A percentile compares a stretch with the other conserved stretches of the same genome.
Evolutionary conservation across 2,113 vertebrate genomes (phyloP).

Genomic region (Phylloscopus whistleri): DNA sequence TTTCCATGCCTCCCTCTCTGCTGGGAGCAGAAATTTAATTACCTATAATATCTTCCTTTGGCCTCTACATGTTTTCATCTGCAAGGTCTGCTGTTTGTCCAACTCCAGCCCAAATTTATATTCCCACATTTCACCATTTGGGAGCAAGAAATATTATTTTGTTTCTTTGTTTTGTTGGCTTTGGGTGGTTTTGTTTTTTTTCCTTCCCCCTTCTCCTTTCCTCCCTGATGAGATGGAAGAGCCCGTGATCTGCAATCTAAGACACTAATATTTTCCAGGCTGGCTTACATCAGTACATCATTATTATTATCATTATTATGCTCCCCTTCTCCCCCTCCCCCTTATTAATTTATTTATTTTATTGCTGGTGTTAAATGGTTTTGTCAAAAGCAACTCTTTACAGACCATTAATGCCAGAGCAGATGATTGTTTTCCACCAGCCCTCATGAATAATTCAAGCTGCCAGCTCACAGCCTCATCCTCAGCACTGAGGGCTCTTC

Average conservation of each 20-base stretch:
- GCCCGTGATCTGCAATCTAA: background rate
- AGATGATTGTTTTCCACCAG: constrained; percentile 36
- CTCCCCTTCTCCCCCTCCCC: background rate
- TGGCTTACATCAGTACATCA: background rate
- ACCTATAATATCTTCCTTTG: background rate
- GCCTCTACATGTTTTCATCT: background rate
- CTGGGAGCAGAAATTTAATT: background rate
- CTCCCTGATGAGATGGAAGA: background rate
- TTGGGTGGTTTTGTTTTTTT: background rate
- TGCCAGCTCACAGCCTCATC: background rate
- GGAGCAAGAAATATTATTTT: background rate
- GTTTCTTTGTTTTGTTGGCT: background rate
- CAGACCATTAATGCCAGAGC: constrained; percentile 51
- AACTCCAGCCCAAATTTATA: background rate
- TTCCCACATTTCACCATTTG: background rate
- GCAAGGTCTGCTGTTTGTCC: background rate
- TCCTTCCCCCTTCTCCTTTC: too few species aligned
- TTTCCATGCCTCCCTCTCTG: background rate
- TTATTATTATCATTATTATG: background rate
- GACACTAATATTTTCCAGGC: background rate
- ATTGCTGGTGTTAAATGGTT: constrained; percentile 50
- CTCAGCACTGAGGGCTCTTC: background rate
- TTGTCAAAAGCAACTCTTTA: constrained; percentile 60
- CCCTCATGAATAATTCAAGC: constrained; percentile 36
- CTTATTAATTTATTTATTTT: constrained; percentile 44